A percentile compares a stretch with the other conserved stretches of the same genome.
These are phyloP conservation scores for Catostomus latipinnis DNA, from an alignment of 2,797 vertebrate genomes.

Conservation along the genomic window DNA sequence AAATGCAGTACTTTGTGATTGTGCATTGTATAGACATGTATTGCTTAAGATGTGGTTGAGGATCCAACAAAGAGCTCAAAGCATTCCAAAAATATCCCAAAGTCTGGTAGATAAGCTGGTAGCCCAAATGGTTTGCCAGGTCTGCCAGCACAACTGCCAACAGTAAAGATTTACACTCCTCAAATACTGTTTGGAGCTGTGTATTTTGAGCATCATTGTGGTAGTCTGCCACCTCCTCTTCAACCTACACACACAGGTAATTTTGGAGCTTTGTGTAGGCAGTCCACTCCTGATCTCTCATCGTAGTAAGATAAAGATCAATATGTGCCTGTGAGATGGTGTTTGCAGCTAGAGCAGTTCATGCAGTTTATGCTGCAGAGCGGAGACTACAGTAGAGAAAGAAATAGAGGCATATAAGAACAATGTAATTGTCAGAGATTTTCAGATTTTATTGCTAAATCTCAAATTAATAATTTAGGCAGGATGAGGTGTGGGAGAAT, in stretches of 20 bases:
- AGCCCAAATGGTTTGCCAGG: neutral
- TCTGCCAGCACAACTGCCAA: neutral
- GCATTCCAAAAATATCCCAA: neutral
- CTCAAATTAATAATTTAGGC: too few species aligned
- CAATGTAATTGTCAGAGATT: too few species aligned
- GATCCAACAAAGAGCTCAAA: too few species aligned
- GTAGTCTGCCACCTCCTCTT: conserved; percentile 1
- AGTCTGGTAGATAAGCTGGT: neutral
- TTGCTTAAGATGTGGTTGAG: neutral
- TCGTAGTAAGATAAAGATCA: conserved; percentile 26
- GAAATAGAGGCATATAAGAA: too few species aligned
- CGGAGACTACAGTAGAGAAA: neutral
- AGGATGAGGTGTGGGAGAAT: too few species aligned
- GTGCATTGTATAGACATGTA: neutral
- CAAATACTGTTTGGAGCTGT: conserved; percentile 7
- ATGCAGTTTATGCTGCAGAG: neutral
- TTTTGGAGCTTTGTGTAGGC: conserved; percentile 34
- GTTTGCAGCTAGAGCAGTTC: neutral
- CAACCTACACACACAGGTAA: conserved; percentile 17
- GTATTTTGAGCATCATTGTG: conserved; percentile 21
- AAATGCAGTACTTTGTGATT: neutral
- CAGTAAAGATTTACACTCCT: neutral
- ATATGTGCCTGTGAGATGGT: conserved; percentile 37
- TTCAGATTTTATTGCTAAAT: too few species aligned
- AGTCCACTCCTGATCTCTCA: conserved; percentile 20